Percentiles rank a stretch among this genome's conserved stretches.
phyloP scores from a whole-genome alignment of 2,797 vertebrate genomes.

The Coilia nasus region DNA sequence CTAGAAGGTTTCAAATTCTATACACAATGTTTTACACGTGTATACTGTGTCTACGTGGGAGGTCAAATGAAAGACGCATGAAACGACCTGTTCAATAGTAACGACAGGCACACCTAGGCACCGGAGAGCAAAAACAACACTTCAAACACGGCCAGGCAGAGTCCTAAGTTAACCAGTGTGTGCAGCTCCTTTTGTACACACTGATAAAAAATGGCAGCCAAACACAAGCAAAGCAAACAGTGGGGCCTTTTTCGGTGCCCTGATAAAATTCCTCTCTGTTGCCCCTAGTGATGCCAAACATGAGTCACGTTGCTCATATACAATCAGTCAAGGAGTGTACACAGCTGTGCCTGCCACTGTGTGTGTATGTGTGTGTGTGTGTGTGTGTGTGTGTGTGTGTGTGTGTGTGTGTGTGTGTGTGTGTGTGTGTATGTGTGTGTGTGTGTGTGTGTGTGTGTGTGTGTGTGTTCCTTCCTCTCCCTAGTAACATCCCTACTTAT shows the following conservation, averaged over 20 bases:
- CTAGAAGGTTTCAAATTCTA: not conserved
- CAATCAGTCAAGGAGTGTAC: constrained; percentile 38
- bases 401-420: not conserved
- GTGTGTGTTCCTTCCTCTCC: not conserved
- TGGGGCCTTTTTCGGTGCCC: not conserved
- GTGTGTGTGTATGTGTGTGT: not conserved
- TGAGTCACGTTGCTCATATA: not conserved
- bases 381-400: not conserved
- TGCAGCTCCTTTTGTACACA: not conserved
- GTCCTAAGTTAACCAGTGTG: not conserved
- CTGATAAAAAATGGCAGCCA: constrained; percentile 25
- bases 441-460: not conserved
- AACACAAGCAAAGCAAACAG: not conserved
- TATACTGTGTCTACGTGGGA: not conserved
- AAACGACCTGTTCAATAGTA: not conserved
- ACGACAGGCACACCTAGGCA: not conserved
- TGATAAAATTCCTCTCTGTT: constrained; percentile 18
- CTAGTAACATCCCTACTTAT: constrained; percentile 6
- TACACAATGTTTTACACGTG: not conserved
- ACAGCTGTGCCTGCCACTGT: constrained; percentile 24
- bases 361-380: not conserved
- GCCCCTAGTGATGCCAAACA: constrained; percentile 8
- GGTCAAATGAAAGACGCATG: not conserved
- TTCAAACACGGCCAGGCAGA: not conserved
- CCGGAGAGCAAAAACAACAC: not conserved